Conservation (phyloP, 1,140 invertebrate species). For the Akabosia matsudoensis region DNA sequence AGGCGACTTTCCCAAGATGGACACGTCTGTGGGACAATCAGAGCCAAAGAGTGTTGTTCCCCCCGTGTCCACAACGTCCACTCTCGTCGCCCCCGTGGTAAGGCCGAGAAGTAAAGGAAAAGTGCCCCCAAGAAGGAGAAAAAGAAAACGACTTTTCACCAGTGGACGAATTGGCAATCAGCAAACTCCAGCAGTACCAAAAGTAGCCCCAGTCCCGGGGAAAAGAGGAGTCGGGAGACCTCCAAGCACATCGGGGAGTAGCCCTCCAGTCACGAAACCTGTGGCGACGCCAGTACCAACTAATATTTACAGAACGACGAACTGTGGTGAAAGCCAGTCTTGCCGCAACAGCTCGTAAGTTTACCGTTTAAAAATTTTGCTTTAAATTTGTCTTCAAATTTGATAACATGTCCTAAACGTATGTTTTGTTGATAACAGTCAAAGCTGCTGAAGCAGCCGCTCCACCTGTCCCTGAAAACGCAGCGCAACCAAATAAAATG, state of each 20-base stretch:
- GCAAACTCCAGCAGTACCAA: background rate
- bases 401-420: background rate
- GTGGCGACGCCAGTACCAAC: background rate
- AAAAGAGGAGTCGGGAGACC: slow-evolving; percentile 2
- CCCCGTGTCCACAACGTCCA: background rate
- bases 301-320: slow-evolving; percentile 40
- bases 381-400: background rate
- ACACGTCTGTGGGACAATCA: background rate
- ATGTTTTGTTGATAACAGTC: background rate
- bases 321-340: slow-evolving; percentile 39
- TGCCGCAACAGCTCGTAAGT: slow-evolving; percentile 42
- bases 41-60: background rate
- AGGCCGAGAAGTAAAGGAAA: background rate
- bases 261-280: background rate
- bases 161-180: slow-evolving; percentile 23
- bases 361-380: background rate
- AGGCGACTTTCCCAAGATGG: background rate
- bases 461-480: background rate
- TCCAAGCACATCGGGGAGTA: background rate
- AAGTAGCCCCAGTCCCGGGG: background rate
- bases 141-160: slow-evolving; percentile 40
- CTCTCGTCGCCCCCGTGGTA: background rate
- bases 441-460: background rate
- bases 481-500: slow-evolving; percentile 39
- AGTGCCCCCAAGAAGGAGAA: slow-evolving; percentile 28